Evolutionary conservation across 2,888 invertebrate species (phyloP).

Genomic region (Melolontha melolontha): DNA sequence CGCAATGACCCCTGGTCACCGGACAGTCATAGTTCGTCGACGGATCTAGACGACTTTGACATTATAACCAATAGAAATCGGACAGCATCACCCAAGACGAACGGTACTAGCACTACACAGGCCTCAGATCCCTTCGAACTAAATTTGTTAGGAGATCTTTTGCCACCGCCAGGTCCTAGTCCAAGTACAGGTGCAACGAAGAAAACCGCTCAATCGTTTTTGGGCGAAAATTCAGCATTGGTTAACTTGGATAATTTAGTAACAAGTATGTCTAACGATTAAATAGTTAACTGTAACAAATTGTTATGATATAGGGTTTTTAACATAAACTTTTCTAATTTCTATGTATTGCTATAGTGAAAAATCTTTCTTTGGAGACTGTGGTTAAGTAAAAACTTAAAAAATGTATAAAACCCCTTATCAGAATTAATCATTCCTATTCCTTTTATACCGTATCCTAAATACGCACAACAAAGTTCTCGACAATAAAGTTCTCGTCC

Average conservation of each 20-base stretch:
- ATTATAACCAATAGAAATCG: conserved; percentile 82
- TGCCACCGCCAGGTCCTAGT: conserved; percentile 62
- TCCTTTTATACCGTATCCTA: no score
- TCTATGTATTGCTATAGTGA: no score
- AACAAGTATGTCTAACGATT: conserved; percentile 62
- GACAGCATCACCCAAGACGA: conserved; percentile 55
- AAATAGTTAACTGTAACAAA: no score
- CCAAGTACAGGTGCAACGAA: conserved; percentile 72
- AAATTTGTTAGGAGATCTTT: conserved; percentile 69
- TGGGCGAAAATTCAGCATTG: conserved; percentile 95
- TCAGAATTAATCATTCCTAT: no score
- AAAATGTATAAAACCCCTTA: no score
- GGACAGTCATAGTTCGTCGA: conserved; percentile 66
- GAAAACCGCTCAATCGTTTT: conserved; percentile 95
- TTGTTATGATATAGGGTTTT: no score
- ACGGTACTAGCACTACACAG: conserved; percentile 58
- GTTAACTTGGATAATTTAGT: conserved; percentile 98
- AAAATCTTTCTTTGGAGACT: no score
- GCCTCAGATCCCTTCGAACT: conserved; percentile 80
- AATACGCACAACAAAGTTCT: no score
- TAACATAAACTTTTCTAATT: no score
- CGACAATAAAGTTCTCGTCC: no score
- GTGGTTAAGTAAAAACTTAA: no score
- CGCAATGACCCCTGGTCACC: conserved; percentile 70
- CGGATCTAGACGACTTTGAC: conserved; percentile 90